Percentiles rank a stretch among this genome's conserved stretches.
Conservation (phyloP, 2,888 invertebrate species). For the Drosophila siamana region DNA sequence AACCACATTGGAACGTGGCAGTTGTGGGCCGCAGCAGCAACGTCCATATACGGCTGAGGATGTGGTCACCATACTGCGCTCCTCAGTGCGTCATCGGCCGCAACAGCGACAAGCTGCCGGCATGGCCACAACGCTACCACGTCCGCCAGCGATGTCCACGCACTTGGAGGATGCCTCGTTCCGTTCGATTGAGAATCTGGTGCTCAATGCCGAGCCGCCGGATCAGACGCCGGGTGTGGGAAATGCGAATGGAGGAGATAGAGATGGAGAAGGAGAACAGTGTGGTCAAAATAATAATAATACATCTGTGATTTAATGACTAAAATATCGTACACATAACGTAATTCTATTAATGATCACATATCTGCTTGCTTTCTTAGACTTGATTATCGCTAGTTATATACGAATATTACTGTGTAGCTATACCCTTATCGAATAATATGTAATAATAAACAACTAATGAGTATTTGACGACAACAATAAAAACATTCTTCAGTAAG, state of each 20-base stretch:
- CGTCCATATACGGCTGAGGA: slow-evolving; percentile 83
- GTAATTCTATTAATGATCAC: slow-evolving; percentile 62
- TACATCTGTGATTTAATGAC: slow-evolving; percentile 84
- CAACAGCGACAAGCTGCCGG: slow-evolving; percentile 31
- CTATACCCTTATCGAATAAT: slow-evolving; percentile 40
- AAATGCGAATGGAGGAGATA: slow-evolving; percentile 35
- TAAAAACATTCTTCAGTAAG: background rate
- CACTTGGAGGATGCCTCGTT: slow-evolving; percentile 73
- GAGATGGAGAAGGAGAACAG: slow-evolving; percentile 20
- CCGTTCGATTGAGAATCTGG: slow-evolving; percentile 83
- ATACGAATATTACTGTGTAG: slow-evolving; percentile 69
- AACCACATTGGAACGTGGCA: slow-evolving; percentile 41
- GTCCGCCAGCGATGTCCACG: slow-evolving; percentile 66
- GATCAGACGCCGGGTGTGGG: slow-evolving; percentile 81
- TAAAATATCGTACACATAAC: slow-evolving; percentile 73
- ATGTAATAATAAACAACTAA: slow-evolving; percentile 51
- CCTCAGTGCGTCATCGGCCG: slow-evolving; percentile 73
- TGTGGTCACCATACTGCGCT: slow-evolving; percentile 83
- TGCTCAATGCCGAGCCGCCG: slow-evolving; percentile 82
- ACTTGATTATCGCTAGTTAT: slow-evolving; percentile 76
- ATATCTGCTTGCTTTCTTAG: slow-evolving; percentile 77
- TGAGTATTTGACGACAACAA: slow-evolving; percentile 53
- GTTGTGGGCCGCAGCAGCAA: slow-evolving; percentile 23
- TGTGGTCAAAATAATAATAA: slow-evolving; percentile 56
- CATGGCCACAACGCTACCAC: slow-evolving; percentile 58